phyloP scores from a whole-genome alignment of 2,113 vertebrate species.

The Ictalurus punctatus region DNA sequence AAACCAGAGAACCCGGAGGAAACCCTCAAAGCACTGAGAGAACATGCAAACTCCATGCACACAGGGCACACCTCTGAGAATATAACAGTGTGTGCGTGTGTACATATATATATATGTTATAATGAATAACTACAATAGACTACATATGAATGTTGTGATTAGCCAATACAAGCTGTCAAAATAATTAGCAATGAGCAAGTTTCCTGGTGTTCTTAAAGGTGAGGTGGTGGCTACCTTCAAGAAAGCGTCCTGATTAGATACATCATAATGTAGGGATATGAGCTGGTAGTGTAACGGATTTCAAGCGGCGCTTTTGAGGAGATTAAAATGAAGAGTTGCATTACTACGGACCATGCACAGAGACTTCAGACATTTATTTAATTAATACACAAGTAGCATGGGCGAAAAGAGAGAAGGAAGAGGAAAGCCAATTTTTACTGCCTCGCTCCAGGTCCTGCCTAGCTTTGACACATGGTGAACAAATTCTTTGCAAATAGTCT shows the following conservation, averaged over 20 bases:
- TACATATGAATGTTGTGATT: constrained; percentile 25
- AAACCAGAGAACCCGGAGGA: too few species aligned
- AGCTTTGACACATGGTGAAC: not conserved
- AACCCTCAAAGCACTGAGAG: too few species aligned
- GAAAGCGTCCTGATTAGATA: constrained; percentile 51
- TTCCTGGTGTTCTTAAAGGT: constrained; percentile 33
- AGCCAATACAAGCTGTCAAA: constrained; percentile 46
- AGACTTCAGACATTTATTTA: constrained; percentile 35
- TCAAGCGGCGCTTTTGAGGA: not conserved
- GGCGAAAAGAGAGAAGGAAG: constrained; percentile 2
- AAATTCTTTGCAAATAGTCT: not conserved
- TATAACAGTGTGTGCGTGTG: not conserved
- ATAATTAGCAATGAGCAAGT: constrained; percentile 49
- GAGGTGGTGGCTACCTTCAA: constrained; percentile 24
- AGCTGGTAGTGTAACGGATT: constrained; percentile 10
- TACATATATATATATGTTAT: too few species aligned
- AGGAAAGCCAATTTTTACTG: not conserved
- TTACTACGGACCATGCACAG: not conserved
- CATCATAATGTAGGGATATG: constrained; percentile 40
- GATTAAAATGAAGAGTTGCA: not conserved
- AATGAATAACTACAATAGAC: too few species aligned
- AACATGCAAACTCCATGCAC: too few species aligned
- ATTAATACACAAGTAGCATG: constrained; percentile 26
- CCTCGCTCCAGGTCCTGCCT: not conserved
- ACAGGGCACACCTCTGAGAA: not conserved